These are phyloP conservation scores for Pteromalus puparum DNA, from an alignment of 1,140 invertebrate genomes.

Conservation along the genomic window DNA sequence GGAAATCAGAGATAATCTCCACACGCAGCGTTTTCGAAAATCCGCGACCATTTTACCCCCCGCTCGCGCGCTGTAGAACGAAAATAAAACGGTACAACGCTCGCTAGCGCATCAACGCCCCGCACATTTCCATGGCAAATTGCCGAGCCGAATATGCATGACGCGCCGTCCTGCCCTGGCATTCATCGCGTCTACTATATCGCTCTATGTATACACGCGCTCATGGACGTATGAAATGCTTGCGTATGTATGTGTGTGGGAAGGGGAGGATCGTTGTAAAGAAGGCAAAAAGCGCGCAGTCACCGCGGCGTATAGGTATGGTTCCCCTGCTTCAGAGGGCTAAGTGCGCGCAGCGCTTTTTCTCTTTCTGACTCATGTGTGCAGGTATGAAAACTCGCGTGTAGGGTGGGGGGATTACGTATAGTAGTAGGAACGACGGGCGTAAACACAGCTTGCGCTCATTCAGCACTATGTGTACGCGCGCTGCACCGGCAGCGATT, in stretches of 20 bases:
- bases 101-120: conserved; percentile 41
- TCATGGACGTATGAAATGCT: conserved; percentile 40
- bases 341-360: neutral
- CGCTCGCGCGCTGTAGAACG: conserved; percentile 12
- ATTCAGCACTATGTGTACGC: conserved; percentile 42
- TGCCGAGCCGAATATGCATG: conserved; percentile 53
- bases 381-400: neutral
- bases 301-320: neutral
- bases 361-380: neutral
- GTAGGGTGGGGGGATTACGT: conserved; percentile 54
- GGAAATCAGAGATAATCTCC: conserved; percentile 49
- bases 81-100: conserved; percentile 44
- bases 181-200: neutral
- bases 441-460: conserved; percentile 65
- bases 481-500: conserved; percentile 50
- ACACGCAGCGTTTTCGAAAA: conserved; percentile 40
- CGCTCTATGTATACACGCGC: neutral
- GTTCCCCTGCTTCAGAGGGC: neutral
- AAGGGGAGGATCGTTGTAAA: conserved; percentile 19
- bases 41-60: conserved; percentile 46
- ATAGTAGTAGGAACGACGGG: conserved; percentile 58
- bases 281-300: conserved; percentile 26
- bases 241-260: neutral
- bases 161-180: conserved; percentile 34
- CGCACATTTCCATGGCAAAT: conserved; percentile 54